phyloP scores from a whole-genome alignment of 2,888 invertebrate genomes.

The Odontocolon sp. region DNA sequence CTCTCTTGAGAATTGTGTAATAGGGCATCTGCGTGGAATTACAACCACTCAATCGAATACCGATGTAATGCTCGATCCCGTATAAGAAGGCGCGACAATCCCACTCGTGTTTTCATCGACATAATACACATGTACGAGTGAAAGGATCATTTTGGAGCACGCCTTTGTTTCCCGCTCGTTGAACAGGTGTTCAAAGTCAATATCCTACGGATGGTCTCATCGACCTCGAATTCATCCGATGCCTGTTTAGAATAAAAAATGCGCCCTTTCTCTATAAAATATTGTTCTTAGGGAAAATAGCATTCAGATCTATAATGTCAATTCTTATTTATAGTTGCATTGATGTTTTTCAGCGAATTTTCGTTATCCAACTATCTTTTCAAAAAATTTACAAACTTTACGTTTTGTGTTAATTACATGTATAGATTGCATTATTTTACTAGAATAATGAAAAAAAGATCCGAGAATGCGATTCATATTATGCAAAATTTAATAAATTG shows the following conservation, averaged over 20 bases:
- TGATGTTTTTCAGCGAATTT: too few species aligned
- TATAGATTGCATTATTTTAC: too few species aligned
- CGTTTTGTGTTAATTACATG: too few species aligned
- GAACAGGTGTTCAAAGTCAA: not conserved
- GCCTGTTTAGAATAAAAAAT: not conserved
- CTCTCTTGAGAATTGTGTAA: constrained; percentile 9
- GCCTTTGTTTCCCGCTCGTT: constrained; percentile 1
- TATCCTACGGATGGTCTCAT: not conserved
- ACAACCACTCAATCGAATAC: constrained; percentile 38
- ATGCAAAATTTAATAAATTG: too few species aligned
- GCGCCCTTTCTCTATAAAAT: not conserved
- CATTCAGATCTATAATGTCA: too few species aligned
- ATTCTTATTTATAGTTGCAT: too few species aligned
- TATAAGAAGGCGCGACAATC: constrained; percentile 36
- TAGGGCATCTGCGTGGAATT: constrained; percentile 9
- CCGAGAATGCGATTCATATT: too few species aligned
- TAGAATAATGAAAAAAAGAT: too few species aligned
- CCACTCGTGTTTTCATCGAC: constrained; percentile 19
- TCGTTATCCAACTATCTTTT: too few species aligned
- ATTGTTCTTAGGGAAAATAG: too few species aligned
- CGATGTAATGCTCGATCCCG: constrained; percentile 38
- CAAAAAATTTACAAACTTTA: too few species aligned
- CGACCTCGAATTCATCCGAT: not conserved
- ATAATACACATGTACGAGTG: constrained; percentile 4
- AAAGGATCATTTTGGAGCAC: constrained; percentile 12